A percentile compares a stretch with the other conserved stretches of the same genome.
phyloP scores from a whole-genome alignment of 2,888 invertebrate genomes.

The Campaea margaritaria region DNA sequence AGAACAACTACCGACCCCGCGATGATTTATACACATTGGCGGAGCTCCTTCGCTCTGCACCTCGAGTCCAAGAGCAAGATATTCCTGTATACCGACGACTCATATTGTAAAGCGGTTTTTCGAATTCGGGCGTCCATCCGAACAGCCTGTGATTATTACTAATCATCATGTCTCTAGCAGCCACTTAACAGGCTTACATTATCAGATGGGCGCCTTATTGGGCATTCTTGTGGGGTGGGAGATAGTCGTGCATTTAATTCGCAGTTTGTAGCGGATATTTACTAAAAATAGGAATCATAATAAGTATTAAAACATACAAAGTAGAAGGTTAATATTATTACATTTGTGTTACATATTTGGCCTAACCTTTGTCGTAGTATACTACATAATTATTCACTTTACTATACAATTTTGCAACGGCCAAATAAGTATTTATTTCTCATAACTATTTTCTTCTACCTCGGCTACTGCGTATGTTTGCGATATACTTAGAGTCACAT shows the following conservation, averaged over 20 bases:
- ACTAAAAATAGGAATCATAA: slow-evolving; percentile 57
- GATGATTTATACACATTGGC: slow-evolving; percentile 86
- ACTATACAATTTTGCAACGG: slow-evolving; percentile 3
- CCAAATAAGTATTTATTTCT: slow-evolving; percentile 16
- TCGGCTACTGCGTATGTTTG: slow-evolving; percentile 65
- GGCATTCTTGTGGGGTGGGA: slow-evolving; percentile 60
- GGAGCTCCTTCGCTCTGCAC: slow-evolving; percentile 83
- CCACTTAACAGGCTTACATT: slow-evolving; percentile 39
- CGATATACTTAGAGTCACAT: slow-evolving; percentile 21
- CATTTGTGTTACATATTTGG: slow-evolving; percentile 51
- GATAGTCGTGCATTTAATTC: slow-evolving; percentile 78
- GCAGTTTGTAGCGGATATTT: slow-evolving; percentile 74
- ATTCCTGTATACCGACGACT: slow-evolving; percentile 86
- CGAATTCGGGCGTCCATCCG: slow-evolving; percentile 54
- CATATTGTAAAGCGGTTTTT: slow-evolving; percentile 79
- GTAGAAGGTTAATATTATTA: slow-evolving; percentile 43
- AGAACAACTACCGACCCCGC: slow-evolving; percentile 77
- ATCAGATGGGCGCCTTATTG: slow-evolving; percentile 53
- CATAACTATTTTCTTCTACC: slow-evolving; percentile 50
- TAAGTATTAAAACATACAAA: slow-evolving; percentile 48
- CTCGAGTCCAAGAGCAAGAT: slow-evolving; percentile 82
- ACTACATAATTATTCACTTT: slow-evolving; percentile 4
- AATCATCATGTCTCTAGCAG: slow-evolving; percentile 39
- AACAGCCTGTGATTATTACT: slow-evolving; percentile 43
- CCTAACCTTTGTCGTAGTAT: slow-evolving; percentile 52